These are phyloP conservation scores for Cyprinus carpio DNA, from an alignment of 2,113 vertebrate species.

Conservation along the genomic window DNA sequence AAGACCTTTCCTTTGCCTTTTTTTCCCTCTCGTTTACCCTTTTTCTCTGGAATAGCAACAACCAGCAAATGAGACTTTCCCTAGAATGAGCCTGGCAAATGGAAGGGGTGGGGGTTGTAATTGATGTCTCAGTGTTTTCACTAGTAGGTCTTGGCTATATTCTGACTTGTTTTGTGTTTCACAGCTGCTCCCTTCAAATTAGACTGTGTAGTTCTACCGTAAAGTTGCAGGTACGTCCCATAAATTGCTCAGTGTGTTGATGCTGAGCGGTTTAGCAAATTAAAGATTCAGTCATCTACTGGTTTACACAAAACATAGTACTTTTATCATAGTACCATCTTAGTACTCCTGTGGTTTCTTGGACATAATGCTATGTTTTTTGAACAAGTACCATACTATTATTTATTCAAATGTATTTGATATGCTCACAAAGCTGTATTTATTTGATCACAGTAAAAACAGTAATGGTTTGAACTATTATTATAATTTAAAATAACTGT, in stretches of 20 bases:
- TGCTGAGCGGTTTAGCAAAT: neutral
- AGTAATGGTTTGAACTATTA: too few species aligned
- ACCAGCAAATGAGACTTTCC: conserved; percentile 64
- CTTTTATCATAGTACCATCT: too few species aligned
- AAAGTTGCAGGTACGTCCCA: conserved; percentile 42
- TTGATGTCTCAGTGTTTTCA: conserved; percentile 63
- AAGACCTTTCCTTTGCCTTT: conserved; percentile 60
- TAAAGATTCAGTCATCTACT: neutral
- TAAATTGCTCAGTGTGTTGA: conserved; percentile 10
- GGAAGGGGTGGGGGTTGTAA: conserved; percentile 60
- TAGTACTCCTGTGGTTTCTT: neutral
- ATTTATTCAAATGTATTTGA: too few species aligned
- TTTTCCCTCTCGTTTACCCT: neutral
- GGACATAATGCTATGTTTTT: neutral
- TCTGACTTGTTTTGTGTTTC: conserved; percentile 33
- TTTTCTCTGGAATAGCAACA: conserved; percentile 57
- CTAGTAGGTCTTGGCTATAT: conserved; percentile 37
- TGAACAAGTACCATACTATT: too few species aligned
- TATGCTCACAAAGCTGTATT: too few species aligned
- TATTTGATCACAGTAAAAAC: too few species aligned
- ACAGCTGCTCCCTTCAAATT: conserved; percentile 53
- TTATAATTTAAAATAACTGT: too few species aligned
- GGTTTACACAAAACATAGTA: neutral
- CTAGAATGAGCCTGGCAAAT: conserved; percentile 62
- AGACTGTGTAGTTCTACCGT: conserved; percentile 41